Base-by-base conservation (phyloP, 2,113 vertebrate genomes). In the Chaetodon auriga region DNA sequence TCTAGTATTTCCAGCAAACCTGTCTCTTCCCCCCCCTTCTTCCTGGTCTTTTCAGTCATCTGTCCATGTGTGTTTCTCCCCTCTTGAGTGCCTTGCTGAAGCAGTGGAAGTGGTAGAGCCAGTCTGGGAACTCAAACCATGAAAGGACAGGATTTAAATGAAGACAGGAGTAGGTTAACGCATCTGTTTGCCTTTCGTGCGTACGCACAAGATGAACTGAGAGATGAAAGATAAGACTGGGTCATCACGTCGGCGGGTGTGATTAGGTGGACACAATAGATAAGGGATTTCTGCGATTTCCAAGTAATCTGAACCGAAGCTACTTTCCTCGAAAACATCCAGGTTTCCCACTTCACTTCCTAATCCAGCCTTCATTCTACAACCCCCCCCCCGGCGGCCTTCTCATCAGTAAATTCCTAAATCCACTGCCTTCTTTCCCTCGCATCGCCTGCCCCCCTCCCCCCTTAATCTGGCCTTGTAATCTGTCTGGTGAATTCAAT, bases 401-500 rank as follows among this genome's bases (percentile, higher is more conserved):
- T 76, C 80, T 77, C 48, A 48, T 73, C 38, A 30, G 63, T 54
- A 69, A 78, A 82, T 69, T 89, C 81, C 79, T 71, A 62, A 63
- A 30, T 74, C 83, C 41, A 41, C 5, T 8, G 38, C 38, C 38
- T 81, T 90, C 57, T 83, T 89, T 76, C 68, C 83, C 76, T 78
- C 6, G 9, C 82, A 68, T 85, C 21, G 74, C 75, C 83, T 43
- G 23, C 19, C 66, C 64, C 54, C 69, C 48, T 78, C 75, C 49
- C 19, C 74, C 54, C 76, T 76, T 93, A 92, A 94, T 94, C 92
- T 87, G 80, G 16, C 0, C 13, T 66, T 60, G 57, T 90, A 94
- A 93, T 94, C 94, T 90, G 86, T 89, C 89, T 92, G 83, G 80
- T 89, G 84, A 89, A 91, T 90, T 90, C 76, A 92, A 93, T 93